Percentiles rank a stretch among this genome's conserved stretches.
These are phyloP conservation scores for Myrmecobius fasciatus DNA, from an alignment of 2,113 vertebrate genomes.

Conservation along the genomic window DNA sequence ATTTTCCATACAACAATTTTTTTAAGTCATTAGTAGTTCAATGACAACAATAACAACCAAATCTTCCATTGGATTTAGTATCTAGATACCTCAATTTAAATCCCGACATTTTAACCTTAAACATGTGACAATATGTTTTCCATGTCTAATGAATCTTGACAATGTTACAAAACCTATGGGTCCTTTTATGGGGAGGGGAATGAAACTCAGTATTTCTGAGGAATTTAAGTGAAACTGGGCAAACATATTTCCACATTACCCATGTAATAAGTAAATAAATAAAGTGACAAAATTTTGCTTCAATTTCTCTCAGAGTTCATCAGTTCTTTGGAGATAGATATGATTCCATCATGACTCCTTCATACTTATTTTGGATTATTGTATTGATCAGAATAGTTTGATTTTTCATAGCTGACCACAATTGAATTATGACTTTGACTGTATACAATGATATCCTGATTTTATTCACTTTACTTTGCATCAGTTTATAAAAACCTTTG, in stretches of 20 bases:
- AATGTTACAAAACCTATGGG: not conserved
- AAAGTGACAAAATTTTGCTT: not conserved
- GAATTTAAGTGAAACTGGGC: not conserved
- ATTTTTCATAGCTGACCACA: not conserved
- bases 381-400: not conserved
- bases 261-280: not conserved
- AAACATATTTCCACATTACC: not conserved
- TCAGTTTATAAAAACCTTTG: not conserved
- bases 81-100: not conserved
- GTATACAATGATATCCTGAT: not conserved
- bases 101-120: not conserved
- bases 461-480: not conserved
- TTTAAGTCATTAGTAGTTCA: not conserved
- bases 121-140: not conserved
- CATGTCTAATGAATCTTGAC: not conserved
- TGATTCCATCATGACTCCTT: not conserved
- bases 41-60: not conserved
- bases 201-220: not conserved
- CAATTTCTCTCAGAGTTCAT: not conserved
- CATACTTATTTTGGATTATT: not conserved
- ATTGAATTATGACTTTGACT: not conserved
- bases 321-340: not conserved
- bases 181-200: not conserved
- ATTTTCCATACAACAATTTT: not conserved
- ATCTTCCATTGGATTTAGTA: not conserved